Base-by-base conservation (phyloP, 37 sponge, comb jelly and placozoan genomes). In the Aphrocallistes beatrix region DNA sequence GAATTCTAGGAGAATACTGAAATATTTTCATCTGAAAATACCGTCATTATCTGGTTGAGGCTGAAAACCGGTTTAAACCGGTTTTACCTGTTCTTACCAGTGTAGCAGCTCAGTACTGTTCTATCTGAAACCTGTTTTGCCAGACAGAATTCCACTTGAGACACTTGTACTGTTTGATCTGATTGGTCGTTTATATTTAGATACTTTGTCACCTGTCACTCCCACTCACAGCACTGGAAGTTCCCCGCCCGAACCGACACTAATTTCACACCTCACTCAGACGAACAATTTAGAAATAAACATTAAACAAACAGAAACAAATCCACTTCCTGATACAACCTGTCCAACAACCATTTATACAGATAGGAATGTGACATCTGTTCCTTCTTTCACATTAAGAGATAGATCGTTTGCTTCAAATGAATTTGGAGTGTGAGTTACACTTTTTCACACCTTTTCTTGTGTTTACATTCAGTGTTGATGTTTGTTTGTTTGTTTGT, bases 401-500 rank as follows among this genome's bases (percentile, higher is more conserved):
- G 10, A 25, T 60, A 30, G 17, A 3, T 60, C 75, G 21, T 3
- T 30, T 60, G 28, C 75, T 60, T 19, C 17, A 32, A 19, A 25
- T 25, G 75, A 60, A 19, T 60, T 60, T 3, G 75, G 75, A 60
- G n/a, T 60, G 75, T 60, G n/a, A 60, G 75, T 60, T 32, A 60
- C 8, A 13, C 8, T 25, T 60, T 25, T 19, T 60, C n/a, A 13
- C n/a, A 25, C 10, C 13, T 42, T 6, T 42, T 42, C 10, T 42
- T 42, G 45, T 42, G 6, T 6, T 42, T 42, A 13, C 13, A 16
- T 6, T 42, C 13, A 13, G 6, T 42, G 45, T 42, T 42, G 45
- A 25, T 60, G 34, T 60, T 60, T 60, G 75, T 60, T 60, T 13
- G 3, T 1, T 60, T 60, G 3, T 60, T 3, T 3, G n/a, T 60